Evolutionary conservation across 2,888 invertebrate genomes (phyloP), one percentile per base, ranked within the genome.

Genomic region (Dolichopus griseipennis): DNA sequence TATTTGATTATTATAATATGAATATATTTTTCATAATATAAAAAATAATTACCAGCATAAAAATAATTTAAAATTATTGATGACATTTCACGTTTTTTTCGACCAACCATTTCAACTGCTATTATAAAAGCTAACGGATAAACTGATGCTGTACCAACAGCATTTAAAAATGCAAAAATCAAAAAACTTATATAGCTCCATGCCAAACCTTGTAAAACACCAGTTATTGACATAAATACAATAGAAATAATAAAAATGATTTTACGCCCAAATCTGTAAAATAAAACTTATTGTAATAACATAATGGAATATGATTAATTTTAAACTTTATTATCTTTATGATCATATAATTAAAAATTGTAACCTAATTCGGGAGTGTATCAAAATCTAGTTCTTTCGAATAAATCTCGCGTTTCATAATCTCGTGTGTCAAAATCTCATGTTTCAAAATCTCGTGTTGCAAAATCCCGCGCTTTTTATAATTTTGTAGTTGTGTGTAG

Each of bases 51-150:
- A 52, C 52, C 52, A 0, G 87, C 87, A 76, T 87, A 88, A 74
- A 88, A 86, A 74, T 87, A 86, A 75, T 87, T 86, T 65, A 87
- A 78, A 34, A 86, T 83, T 61, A 87, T 84, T 37, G 87, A 86
- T 61, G 86, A 86, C 76, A 87, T 82, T 76, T 87, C 87, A 12
- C 88, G 82, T 74, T 84, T 85, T 37, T 81, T 82, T 20, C 84
- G 84, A 1, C 88, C 88, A 63, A 88, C 88, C 82, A 88, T 83
- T 81, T 88, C 88, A 62, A 88, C 85, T 62, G 86, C 86, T 64
- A 86, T 82, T 66, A 87, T 85, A 73, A 87, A 87, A 10, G 86
- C 86, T 65, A 86, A 73, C 0, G 86, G 86, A 75, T 85, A 87
- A 20, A 87, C 85, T 3, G 33, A 33, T 64, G 86, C 83, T 1